A percentile compares a stretch with the other conserved stretches of the same genome.
These are phyloP conservation scores for Lacerta viridis DNA, from an alignment of 2,797 vertebrate genomes.

Conservation along the genomic window DNA sequence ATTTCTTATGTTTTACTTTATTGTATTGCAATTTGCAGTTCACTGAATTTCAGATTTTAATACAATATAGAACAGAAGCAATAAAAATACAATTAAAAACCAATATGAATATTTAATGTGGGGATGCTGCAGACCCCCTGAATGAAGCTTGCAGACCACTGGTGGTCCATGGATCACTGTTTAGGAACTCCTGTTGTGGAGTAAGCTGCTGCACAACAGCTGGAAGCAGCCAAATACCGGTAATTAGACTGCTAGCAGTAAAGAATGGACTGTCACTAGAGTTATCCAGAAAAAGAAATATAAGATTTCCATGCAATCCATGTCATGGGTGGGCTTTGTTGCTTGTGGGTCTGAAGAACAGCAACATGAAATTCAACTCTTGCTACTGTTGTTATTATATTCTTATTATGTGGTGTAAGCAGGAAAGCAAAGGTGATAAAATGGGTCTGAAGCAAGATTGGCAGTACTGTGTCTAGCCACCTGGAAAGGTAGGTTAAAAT, in stretches of 20 bases:
- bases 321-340: background rate
- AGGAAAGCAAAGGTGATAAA: slow-evolving; percentile 42
- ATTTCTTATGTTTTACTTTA: too few relatives aligned
- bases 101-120: too few relatives aligned
- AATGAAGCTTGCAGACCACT: too few relatives aligned
- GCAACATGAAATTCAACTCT: rapidly evolving
- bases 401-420: slow-evolving; percentile 26
- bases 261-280: background rate
- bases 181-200: background rate
- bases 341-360: slow-evolving; percentile 20
- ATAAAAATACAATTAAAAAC: too few relatives aligned
- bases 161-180: too few relatives aligned
- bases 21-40: too few relatives aligned
- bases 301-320: slow-evolving; percentile 1
- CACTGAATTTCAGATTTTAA: too few relatives aligned
- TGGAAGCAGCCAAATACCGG: background rate
- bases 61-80: too few relatives aligned
- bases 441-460: background rate
- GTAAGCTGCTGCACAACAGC: background rate
- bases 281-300: slow-evolving; percentile 26
- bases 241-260: slow-evolving; percentile 3
- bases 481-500: slow-evolving; percentile 41
- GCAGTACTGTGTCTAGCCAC: background rate
- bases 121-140: too few relatives aligned
- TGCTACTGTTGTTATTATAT: background rate